Base-by-base conservation (phyloP, 2,797 vertebrate genomes). In the Hoplostethus atlanticus region DNA sequence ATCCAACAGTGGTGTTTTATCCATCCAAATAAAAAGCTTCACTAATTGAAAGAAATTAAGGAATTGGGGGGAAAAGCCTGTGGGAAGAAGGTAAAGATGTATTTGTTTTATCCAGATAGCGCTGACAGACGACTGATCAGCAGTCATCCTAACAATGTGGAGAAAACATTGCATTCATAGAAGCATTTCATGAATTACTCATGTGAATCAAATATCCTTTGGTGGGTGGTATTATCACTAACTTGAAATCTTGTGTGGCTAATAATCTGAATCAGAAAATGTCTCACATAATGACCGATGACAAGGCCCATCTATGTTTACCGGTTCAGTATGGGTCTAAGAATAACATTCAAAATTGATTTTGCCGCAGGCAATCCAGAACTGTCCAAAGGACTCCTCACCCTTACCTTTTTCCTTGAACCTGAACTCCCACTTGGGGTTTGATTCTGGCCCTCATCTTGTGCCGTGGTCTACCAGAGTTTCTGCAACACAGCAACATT, bases 401-500 rank as follows among this genome's bases (percentile, higher is more conserved):
- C 69, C 81, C 36, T n/a, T 58, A 31, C 57, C 15, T 62, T 80
- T 52, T 81, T 66, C 83, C 84, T 91, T 84, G 84, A 91, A 90
- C 85, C 72, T 70, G 68, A 74, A 79, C 72, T 85, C 83, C 81
- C 87, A 83, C 65, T 55, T 36, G 75, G 79, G 83, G 64, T 81
- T 87, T 66, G 74, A 79, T 78, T 82, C 78, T 66, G 79, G 74
- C 74, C 87, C 85, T 85, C 71, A 66, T 89, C 91, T 79, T 73
- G 77, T 86, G 85, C 85, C 81, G 68, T 17, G 56, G 79, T 83
- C 87, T 86, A 40, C 77, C 85, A 74, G 90, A 91, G 83, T 89
- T 93, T 89, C 89, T 86, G 92, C 92, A 94, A 93, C 92, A 91
- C 83, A 48, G 87, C 92, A 91, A 80, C 95, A 96, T 97, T 95